Evolutionary conservation across 1,140 invertebrate genomes (phyloP).

Genomic region (Drosophila varians): DNA sequence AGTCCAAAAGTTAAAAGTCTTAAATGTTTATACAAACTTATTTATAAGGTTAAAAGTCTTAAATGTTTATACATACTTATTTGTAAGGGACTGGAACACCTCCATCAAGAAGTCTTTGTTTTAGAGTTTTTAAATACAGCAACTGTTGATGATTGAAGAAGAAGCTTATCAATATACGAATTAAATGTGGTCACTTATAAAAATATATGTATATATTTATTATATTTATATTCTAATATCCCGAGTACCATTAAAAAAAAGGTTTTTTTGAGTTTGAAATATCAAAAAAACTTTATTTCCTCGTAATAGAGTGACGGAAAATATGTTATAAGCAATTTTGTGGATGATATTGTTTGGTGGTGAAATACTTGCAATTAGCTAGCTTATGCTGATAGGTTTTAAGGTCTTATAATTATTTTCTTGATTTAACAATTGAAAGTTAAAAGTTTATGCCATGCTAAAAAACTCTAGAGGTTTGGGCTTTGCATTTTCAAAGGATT

Average conservation of each 20-base stretch:
- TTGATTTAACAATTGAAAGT: slow-evolving; percentile 8
- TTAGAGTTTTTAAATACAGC: no score
- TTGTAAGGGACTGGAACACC: no score
- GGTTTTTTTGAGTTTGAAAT: slow-evolving; percentile 58
- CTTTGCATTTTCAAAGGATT: not conserved
- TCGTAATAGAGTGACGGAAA: slow-evolving; percentile 55
- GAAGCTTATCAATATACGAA: no score
- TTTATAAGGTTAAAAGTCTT: no score
- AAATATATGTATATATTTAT: no score
- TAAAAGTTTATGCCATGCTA: not conserved
- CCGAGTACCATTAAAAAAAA: slow-evolving; percentile 3
- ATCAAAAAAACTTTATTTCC: slow-evolving; percentile 75
- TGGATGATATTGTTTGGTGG: slow-evolving; percentile 34
- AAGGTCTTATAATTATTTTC: not conserved
- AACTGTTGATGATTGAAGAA: no score
- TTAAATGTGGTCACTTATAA: no score
- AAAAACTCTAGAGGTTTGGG: slow-evolving; percentile 7
- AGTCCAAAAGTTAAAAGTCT: no score
- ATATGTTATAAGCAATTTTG: slow-evolving; percentile 47
- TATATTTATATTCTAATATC: no score
- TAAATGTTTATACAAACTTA: no score
- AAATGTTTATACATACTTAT: no score
- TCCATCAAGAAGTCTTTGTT: no score
- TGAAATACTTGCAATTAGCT: slow-evolving; percentile 35
- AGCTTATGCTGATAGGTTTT: slow-evolving; percentile 7